A percentile compares a stretch with the other conserved stretches of the same genome.
Conservation (phyloP, 2,888 invertebrate genomes). For the Lomographa bimaculata region DNA sequence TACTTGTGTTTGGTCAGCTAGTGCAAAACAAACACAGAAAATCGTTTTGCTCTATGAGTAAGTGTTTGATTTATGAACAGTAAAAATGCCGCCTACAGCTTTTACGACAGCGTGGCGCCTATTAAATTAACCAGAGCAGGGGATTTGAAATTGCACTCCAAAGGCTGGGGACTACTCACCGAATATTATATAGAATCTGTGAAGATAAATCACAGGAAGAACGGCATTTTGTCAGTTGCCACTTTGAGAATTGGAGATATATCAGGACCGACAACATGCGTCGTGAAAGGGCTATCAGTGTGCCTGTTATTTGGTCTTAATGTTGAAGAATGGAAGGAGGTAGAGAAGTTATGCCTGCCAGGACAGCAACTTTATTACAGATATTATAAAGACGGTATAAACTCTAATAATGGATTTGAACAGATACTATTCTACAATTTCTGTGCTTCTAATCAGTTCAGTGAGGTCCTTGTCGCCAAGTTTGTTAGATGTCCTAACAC, state of each 20-base stretch:
- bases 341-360: conserved; percentile 58
- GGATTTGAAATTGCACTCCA: conserved; percentile 49
- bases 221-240: conserved; percentile 52
- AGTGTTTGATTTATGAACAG: conserved; percentile 41
- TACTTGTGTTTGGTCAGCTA: too few relatives aligned
- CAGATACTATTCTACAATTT: conserved; percentile 76
- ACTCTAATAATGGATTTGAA: conserved; percentile 54
- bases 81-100: conserved; percentile 32
- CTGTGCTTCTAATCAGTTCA: conserved; percentile 60
- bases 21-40: too few relatives aligned
- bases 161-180: conserved; percentile 65
- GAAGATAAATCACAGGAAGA: conserved; percentile 59
- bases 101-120: conserved; percentile 49
- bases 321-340: conserved; percentile 59
- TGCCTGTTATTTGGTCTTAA: conserved; percentile 65
- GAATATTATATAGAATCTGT: conserved; percentile 73
- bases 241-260: conserved; percentile 63
- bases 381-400: conserved; percentile 69
- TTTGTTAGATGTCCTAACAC: conserved; percentile 60
- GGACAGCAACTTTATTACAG: conserved; percentile 72
- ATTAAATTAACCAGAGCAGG: conserved; percentile 63
- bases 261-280: conserved; percentile 65
- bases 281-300: conserved; percentile 57
- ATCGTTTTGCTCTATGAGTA: too few relatives aligned
- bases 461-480: conserved; percentile 56